Evolutionary conservation across 2,888 invertebrate species (phyloP).

Genomic region (Cyclophora punctaria): DNA sequence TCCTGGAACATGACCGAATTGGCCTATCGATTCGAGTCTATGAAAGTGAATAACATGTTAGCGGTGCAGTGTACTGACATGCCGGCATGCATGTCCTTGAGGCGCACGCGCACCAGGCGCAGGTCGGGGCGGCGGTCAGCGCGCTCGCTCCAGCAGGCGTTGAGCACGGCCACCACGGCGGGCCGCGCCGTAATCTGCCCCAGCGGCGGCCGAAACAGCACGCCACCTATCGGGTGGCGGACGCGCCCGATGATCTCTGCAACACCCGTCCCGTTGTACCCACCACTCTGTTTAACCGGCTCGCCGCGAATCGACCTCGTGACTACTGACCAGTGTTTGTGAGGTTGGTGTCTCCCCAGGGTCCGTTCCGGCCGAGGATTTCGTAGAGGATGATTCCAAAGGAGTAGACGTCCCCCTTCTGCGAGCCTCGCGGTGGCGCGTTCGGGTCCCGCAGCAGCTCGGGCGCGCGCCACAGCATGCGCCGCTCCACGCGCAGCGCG

Average conservation of each 20-base stretch:
- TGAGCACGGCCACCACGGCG: slow-evolving; percentile 83
- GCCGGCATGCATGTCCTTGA: slow-evolving; percentile 88
- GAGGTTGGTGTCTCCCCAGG: slow-evolving; percentile 83
- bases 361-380: slow-evolving; percentile 85
- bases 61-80: slow-evolving; percentile 59
- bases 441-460: slow-evolving; percentile 79
- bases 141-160: slow-evolving; percentile 88
- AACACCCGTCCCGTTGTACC: too few relatives aligned
- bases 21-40: too few relatives aligned
- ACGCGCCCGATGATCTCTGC: slow-evolving; percentile 77
- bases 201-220: slow-evolving; percentile 79
- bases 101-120: slow-evolving; percentile 80
- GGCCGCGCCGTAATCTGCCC: slow-evolving; percentile 80
- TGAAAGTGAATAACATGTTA: too few relatives aligned
- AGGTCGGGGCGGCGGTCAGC: slow-evolving; percentile 87
- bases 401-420: slow-evolving; percentile 89
- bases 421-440: slow-evolving; percentile 80
- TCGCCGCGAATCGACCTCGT: too few relatives aligned
- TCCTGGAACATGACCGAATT: slow-evolving; percentile 55
- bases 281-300: too few relatives aligned
- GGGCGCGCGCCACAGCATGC: slow-evolving; percentile 83
- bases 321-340: slow-evolving; percentile 73
- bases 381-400: slow-evolving; percentile 91
- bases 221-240: slow-evolving; percentile 69
- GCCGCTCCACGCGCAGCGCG: slow-evolving; percentile 57